These are phyloP conservation scores for Pipra filicauda DNA, from an alignment of 2,113 vertebrate species.

Conservation along the genomic window DNA sequence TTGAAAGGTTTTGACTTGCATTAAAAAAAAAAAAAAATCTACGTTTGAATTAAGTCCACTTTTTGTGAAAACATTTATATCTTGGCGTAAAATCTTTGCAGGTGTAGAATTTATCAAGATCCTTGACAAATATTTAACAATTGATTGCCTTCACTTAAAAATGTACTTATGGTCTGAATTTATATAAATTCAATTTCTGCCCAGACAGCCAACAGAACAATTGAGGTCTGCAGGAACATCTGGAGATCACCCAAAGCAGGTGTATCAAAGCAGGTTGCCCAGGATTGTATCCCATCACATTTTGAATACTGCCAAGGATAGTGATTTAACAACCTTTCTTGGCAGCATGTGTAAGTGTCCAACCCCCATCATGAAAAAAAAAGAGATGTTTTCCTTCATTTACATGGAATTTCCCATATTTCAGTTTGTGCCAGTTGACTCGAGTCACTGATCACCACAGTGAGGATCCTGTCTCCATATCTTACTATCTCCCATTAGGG, in stretches of 20 bases:
- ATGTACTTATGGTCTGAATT: background rate
- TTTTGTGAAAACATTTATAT: background rate
- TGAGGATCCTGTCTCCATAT: background rate
- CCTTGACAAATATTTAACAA: background rate
- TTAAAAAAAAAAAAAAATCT: background rate
- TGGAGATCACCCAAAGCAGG: background rate
- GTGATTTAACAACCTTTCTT: background rate
- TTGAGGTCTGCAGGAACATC: background rate
- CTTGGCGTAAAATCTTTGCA: background rate
- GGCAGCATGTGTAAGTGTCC: background rate
- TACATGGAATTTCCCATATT: background rate
- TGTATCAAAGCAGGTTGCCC: background rate
- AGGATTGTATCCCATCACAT: background rate
- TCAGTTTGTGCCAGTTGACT: background rate
- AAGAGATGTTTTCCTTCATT: background rate
- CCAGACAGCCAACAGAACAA: background rate
- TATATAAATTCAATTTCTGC: background rate
- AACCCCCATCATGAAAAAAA: too few species aligned
- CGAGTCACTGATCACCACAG: too few species aligned
- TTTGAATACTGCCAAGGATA: background rate
- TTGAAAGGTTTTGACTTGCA: background rate
- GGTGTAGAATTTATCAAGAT: background rate
- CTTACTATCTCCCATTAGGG: background rate
- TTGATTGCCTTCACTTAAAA: background rate
- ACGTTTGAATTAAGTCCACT: background rate